Conservation (phyloP, 2,888 invertebrate genomes). For the Diabrotica balteata region DNA sequence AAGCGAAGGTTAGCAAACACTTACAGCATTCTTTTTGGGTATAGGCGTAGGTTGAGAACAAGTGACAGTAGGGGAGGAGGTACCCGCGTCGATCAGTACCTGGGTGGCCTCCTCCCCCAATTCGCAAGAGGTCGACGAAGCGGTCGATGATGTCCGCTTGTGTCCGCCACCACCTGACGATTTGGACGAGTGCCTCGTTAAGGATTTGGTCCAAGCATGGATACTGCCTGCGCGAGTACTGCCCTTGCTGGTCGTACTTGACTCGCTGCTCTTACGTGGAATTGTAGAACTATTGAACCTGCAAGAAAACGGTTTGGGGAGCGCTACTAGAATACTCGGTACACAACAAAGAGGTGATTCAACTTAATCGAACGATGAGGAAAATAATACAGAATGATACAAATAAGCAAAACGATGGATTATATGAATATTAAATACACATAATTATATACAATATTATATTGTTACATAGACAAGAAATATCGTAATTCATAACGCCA, state of each 20-base stretch:
- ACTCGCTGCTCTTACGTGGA: constrained; percentile 56
- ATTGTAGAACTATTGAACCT: constrained; percentile 57
- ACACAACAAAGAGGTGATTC: background rate
- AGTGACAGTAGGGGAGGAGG: constrained; percentile 65
- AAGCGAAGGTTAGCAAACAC: constrained; percentile 23
- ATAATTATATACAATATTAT: constrained; percentile 1
- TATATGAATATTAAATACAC: background rate
- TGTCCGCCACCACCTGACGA: constrained; percentile 51
- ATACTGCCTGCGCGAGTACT: constrained; percentile 40
- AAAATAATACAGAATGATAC: no score
- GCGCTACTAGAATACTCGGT: constrained; percentile 7
- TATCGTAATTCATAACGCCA: no score
- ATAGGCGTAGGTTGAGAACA: constrained; percentile 36
- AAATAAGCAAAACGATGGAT: no score
- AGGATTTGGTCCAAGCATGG: constrained; percentile 52
- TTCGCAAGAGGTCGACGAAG: constrained; percentile 55
- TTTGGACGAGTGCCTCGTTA: constrained; percentile 57
- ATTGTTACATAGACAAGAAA: background rate
- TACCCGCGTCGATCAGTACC: constrained; percentile 57
- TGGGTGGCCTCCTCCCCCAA: constrained; percentile 67
- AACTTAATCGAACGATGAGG: no score
- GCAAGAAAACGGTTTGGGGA: constrained; percentile 30
- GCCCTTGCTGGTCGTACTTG: constrained; percentile 50
- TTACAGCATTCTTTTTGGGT: constrained; percentile 38
- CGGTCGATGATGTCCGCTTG: constrained; percentile 51